Evolutionary conservation across 2,888 invertebrate genomes (phyloP).

Genomic region (Rhagium mordax): DNA sequence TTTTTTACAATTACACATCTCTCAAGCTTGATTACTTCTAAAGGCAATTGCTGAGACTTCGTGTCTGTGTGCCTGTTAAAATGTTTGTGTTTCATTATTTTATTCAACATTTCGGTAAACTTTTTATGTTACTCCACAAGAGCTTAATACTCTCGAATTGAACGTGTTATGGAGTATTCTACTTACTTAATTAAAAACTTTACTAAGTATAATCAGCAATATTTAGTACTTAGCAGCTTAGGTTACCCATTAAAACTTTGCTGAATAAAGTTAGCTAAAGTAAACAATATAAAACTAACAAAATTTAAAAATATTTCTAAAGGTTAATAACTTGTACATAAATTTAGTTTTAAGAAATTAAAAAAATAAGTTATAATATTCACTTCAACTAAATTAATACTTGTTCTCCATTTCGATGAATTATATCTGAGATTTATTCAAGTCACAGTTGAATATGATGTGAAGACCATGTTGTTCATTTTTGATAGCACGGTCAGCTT

Average conservation of each 20-base stretch:
- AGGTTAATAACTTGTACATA: too few species aligned
- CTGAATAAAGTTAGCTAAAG: background rate
- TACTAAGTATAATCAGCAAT: background rate
- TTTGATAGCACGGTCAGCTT: too few species aligned
- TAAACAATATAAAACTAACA: background rate
- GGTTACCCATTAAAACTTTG: background rate
- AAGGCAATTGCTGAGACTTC: background rate
- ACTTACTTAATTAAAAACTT: background rate
- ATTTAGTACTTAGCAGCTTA: background rate
- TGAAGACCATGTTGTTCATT: too few species aligned
- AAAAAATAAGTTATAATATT: background rate
- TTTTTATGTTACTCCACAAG: background rate
- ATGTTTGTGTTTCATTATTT: background rate
- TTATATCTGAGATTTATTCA: too few species aligned
- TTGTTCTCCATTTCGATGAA: too few species aligned
- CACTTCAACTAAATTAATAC: too few species aligned
- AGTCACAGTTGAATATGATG: too few species aligned
- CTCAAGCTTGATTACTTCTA: background rate
- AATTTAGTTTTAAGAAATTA: too few species aligned
- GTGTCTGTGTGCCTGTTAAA: background rate
- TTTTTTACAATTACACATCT: too few species aligned
- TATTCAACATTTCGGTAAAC: background rate
- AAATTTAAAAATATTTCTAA: too few species aligned
- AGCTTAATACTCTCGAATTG: background rate
- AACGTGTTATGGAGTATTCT: background rate